Base-by-base conservation (phyloP, 1,140 invertebrate genomes). In the Pseudomyrmex concolor region DNA sequence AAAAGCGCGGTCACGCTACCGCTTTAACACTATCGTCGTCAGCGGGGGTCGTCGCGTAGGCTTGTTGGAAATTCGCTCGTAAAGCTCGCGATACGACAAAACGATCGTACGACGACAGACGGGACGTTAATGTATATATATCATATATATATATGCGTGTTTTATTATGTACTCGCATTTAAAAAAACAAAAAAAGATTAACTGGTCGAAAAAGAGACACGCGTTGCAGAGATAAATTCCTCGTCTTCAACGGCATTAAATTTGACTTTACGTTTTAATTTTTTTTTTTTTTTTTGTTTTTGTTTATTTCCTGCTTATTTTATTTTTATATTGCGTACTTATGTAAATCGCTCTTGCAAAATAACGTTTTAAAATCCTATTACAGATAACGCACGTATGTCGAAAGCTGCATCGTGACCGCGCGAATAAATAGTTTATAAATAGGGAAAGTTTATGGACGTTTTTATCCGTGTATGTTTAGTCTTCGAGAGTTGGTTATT, bases 1-100 rank as follows among this genome's bases (percentile, higher is more conserved):
- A 76, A 72, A 22, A 25, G 51, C 48, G 60, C 48, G 73, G 84
- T 85, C 87, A 86, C 81, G 87, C 87, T 82, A 88, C 80, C 68
- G 76, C 81, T 82, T 89, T 86, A 89, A 89, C 88, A 84, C 85
- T 83, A 84, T 80, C 72, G 59, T 71, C 84, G 84, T 83, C 84
- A 86, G 84, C 80, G 43, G 86, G 76, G 86, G 71, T 88, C 66
- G 62, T 73, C 73, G 67, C 80, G 77, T 51, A 60, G 48, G 22
- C 68, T 81, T 57, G 67, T 82, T 73, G 63, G 70, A 78, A 83
- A 66, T 57, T 62, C 68, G 72, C 59, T 62, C 66, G 51, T 72
- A 76, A 84, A 78, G 51, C 82, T 86, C 54, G 66, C 51, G 72
- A 71, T 66, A 72, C 72, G 71, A 19, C 59, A 72, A 68, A 73